Base-by-base conservation (phyloP, 2,113 vertebrate species). In the Psilopogon haemacephalus region DNA sequence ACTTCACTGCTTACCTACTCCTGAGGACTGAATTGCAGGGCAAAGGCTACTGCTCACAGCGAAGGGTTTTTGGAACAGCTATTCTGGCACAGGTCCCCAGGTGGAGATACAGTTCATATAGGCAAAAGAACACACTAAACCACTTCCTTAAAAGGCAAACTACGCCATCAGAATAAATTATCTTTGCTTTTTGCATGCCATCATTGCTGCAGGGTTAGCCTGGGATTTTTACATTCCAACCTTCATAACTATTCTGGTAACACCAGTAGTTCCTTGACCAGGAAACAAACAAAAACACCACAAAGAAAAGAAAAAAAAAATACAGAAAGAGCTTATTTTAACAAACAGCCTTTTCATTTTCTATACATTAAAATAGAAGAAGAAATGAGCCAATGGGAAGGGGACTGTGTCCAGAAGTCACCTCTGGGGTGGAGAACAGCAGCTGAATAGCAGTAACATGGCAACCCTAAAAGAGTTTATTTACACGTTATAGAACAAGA, bases 81-180 rank as follows among this genome's bases (percentile, higher is more conserved):
- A 60, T 92, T 95, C 81, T 81, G 74, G 94, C 91, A 82, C 58
- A 90, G 89, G 84, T 95, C 93, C 94, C 81, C 91, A 95, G 93
- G 95, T 93, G 83, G 88, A 76, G 68, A 80, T 68, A 50, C 85
- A 74, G 79, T 84, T 95, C 75, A 59, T 67, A 79, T 30, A 93
- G 94, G 85, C 89, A 94, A 67, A 93, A 80, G 82, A 76, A 83
- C 64, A 88, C 85, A 65, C 56, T 84, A 69, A 84, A 73, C 74
- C 60, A 77, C 88, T 56, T 95, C 95, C 92, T 91, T 95, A 93
- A 95, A 93, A 95, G 95, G 94, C 44, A 92, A 93, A 86, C 67
- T 71, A 86, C 65, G 50, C 85, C 56, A 80, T 73, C 89, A 81
- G 77, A 89, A 90, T 89, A 95, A 94, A 84, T 95, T 54, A 94